A percentile compares a stretch with the other conserved stretches of the same genome.
Evolutionary conservation across 2,888 invertebrate genomes (phyloP).

Genomic region (Apocheima hispidaria): DNA sequence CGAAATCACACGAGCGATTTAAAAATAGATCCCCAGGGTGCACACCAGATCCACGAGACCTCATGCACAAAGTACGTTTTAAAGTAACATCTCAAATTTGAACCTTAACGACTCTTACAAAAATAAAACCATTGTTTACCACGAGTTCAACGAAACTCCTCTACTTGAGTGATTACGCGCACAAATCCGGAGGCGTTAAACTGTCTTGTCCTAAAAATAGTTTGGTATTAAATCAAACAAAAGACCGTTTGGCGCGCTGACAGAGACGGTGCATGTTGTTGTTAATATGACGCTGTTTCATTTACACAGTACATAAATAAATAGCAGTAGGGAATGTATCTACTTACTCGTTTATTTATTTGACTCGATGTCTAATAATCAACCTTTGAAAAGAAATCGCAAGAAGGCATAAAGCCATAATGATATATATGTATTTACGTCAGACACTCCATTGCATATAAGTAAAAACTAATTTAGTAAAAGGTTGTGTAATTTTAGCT

Average conservation of each 20-base stretch:
- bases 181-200: constrained; percentile 30
- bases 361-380: too few relatives aligned
- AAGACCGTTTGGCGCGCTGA: constrained; percentile 36
- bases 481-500: too few relatives aligned
- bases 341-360: background rate
- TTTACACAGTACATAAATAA: constrained; percentile 8
- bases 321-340: background rate
- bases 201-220: constrained; percentile 30
- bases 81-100: background rate
- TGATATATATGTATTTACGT: too few relatives aligned
- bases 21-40: too few relatives aligned
- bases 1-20: too few relatives aligned
- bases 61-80: too few relatives aligned
- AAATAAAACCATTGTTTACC: background rate
- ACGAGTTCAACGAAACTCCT: constrained; percentile 9
- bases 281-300: constrained; percentile 7
- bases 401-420: too few relatives aligned
- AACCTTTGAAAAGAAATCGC: too few relatives aligned
- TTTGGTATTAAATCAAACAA: constrained; percentile 36
- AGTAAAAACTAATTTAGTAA: too few relatives aligned
- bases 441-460: too few relatives aligned
- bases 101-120: background rate
- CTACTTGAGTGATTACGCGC: constrained; percentile 19
- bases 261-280: constrained; percentile 23
- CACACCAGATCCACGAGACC: too few relatives aligned